A percentile compares a stretch with the other conserved stretches of the same genome.
phyloP scores from a whole-genome alignment of 2,113 vertebrate species.

The Sardina pilchardus region DNA sequence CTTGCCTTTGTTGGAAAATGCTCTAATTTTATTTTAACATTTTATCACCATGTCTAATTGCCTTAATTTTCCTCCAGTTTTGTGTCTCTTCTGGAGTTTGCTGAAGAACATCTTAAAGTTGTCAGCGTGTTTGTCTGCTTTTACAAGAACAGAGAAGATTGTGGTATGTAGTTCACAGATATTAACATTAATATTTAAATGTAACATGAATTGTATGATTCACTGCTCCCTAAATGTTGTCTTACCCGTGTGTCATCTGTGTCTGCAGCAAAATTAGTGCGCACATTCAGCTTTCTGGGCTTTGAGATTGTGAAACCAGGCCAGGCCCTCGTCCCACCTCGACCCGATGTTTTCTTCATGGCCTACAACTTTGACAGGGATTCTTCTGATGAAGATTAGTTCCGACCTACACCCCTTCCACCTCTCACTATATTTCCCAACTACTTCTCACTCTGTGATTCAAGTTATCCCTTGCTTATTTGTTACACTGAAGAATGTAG shows the following conservation, averaged over 20 bases:
- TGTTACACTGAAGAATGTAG: constrained; percentile 27
- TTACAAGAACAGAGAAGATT: constrained; percentile 79
- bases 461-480: constrained; percentile 24
- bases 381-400: constrained; percentile 89
- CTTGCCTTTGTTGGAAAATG: too few species aligned
- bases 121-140: constrained; percentile 78
- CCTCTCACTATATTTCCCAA: constrained; percentile 6
- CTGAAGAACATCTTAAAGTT: constrained; percentile 81
- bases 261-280: constrained; percentile 73
- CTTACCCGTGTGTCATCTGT: too few species aligned
- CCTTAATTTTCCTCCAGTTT: constrained; percentile 60
- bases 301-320: constrained; percentile 99
- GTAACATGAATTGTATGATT: background rate
- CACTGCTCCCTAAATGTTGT: background rate
- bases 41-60: background rate
- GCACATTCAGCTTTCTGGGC: constrained; percentile 98
- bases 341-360: constrained; percentile 99
- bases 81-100: constrained; percentile 74
- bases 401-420: constrained; percentile 26
- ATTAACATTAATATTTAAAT: background rate
- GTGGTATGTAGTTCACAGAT: constrained; percentile 61
- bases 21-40: too few species aligned
- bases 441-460: background rate
- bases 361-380: constrained; percentile 96
- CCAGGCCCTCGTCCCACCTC: constrained; percentile 95